Evolutionary conservation across 2,888 invertebrate species (phyloP).

Genomic region (Fragum sueziense): DNA sequence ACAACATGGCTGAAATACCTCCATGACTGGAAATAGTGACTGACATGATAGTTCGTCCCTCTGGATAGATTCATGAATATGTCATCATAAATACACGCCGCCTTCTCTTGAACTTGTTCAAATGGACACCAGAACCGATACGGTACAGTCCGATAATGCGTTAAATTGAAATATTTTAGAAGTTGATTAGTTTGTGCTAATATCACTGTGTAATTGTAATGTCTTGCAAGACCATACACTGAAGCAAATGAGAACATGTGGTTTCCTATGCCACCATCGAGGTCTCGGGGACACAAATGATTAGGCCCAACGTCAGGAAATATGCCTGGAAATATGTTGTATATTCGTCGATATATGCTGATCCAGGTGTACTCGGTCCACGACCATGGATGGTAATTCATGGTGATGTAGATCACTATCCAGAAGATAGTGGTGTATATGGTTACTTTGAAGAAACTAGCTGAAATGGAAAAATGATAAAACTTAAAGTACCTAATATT

Average conservation of each 20-base stretch:
- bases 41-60: not conserved
- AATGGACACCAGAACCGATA: not conserved
- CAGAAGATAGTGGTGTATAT: too few species aligned
- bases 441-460: too few species aligned
- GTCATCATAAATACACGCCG: not conserved
- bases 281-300: too few species aligned
- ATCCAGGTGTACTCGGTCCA: too few species aligned
- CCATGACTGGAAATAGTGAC: conserved; percentile 14
- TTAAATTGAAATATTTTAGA: not conserved
- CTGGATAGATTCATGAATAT: not conserved
- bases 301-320: too few species aligned
- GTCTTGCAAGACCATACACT: not conserved
- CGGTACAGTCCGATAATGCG: not conserved
- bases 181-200: not conserved
- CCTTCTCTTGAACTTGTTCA: not conserved
- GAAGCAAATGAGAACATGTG: conserved; percentile 13
- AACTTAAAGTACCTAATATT: too few species aligned
- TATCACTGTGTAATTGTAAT: not conserved
- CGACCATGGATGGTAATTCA: too few species aligned
- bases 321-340: too few species aligned
- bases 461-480: too few species aligned
- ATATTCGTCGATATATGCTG: too few species aligned
- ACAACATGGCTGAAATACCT: conserved; percentile 1
- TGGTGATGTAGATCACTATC: too few species aligned
- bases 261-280: conserved; percentile 15